Evolutionary conservation across 2,797 vertebrate species (phyloP), one percentile per base, ranked within the genome.

Genomic region (Gymnocypris eckloni): DNA sequence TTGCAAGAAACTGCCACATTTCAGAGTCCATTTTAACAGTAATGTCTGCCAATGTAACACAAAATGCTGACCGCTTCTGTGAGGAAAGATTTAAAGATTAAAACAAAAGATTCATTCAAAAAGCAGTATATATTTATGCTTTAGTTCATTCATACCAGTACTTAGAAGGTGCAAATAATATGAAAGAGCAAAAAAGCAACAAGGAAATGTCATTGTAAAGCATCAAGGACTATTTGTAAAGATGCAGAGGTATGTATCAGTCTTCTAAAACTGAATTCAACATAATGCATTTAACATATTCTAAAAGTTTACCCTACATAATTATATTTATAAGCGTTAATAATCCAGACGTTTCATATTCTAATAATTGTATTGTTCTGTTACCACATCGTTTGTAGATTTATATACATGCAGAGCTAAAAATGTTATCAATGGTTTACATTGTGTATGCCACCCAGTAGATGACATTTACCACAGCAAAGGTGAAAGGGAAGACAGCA

Each of bases 381-480:
- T 59, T 15, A 37, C 28, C 72, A 84, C 82, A 89, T 83, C 86
- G 37, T 79, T 76, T 64, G 56, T n/a, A 72, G 81, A 66, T 79
- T 84, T 92, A 92, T 92, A 83, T 91, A 92, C 93, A 93, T 90
- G 81, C 89, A 79, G 84, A 86, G 86, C 78, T 8, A 0, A 69
- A 85, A 75, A 64, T 78, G 80, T 66, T 22, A 4, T 56, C 6
- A 48, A 45, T 18, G 0, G 59, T 70, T 97, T 92, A 99, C 97
- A 99, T 97, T 79, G 98, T 96, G 78, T 99, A 99, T 0, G 97
- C 98, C 1, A 99, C 97, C 98, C 98, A 99, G 93, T 99, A 99
- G 93, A 99, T 97, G 90, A 99, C 93, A 1, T 99, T 99, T 91
- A 99, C 98, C 0, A 98, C 97, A 0, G 97, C 98, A 1, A 99